These are phyloP conservation scores for Meliscaeva auricollis DNA, from an alignment of 2,888 invertebrate genomes.

Conservation along the genomic window DNA sequence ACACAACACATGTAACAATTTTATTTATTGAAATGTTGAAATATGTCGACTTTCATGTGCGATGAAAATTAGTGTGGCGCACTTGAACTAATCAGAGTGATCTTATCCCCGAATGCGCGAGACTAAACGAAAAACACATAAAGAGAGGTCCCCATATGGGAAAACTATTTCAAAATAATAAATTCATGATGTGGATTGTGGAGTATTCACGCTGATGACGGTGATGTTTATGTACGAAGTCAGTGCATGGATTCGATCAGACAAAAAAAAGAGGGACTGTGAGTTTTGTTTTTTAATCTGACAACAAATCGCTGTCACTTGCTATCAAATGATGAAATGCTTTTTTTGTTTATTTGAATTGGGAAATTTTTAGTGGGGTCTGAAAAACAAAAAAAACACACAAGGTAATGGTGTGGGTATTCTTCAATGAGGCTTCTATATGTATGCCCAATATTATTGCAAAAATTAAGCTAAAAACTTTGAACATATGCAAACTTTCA, in stretches of 20 bases:
- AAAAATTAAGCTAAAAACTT: too few species aligned
- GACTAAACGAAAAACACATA: background rate
- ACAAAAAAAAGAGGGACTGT: background rate
- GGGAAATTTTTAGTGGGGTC: too few species aligned
- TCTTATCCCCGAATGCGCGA: conserved; percentile 11
- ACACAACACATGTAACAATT: conserved; percentile 74
- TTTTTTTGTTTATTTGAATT: background rate
- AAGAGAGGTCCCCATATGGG: conserved; percentile 57
- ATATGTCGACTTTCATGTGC: conserved; percentile 68
- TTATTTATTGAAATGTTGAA: conserved; percentile 75
- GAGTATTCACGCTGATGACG: conserved; percentile 3
- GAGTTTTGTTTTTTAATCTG: conserved; percentile 15
- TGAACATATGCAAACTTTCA: too few species aligned
- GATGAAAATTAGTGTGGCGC: conserved; percentile 71
- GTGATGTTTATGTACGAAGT: conserved; percentile 15
- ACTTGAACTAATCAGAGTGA: conserved; percentile 72
- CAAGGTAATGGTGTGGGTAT: too few species aligned
- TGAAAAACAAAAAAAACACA: too few species aligned
- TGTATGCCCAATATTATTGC: too few species aligned
- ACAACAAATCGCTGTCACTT: conserved; percentile 17
- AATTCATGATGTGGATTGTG: conserved; percentile 5
- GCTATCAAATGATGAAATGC: conserved; percentile 16
- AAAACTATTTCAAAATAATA: conserved; percentile 57
- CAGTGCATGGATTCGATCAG: background rate
- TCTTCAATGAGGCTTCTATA: too few species aligned